Percentiles rank a stretch among this genome's conserved stretches.
These are phyloP conservation scores for Rhopalosiphum maidis DNA, from an alignment of 1,140 invertebrate genomes.

Conservation along the genomic window DNA sequence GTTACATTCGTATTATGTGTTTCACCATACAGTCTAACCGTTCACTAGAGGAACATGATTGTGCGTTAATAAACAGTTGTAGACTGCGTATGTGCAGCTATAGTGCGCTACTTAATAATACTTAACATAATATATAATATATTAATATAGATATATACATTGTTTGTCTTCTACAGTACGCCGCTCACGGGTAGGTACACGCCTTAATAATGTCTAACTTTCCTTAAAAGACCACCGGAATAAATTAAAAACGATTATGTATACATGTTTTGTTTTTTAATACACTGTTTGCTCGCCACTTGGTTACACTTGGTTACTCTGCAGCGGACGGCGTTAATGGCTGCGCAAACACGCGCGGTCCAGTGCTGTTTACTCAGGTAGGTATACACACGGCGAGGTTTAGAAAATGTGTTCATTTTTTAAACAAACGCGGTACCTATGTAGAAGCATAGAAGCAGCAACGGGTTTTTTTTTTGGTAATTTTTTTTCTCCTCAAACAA, in stretches of 20 bases:
- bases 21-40: background rate
- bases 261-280: constrained; percentile 52
- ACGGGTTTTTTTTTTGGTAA: background rate
- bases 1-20: background rate
- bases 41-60: constrained; percentile 1
- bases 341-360: constrained; percentile 50
- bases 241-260: constrained; percentile 47
- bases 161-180: background rate
- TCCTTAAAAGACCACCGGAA: constrained; percentile 48
- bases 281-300: constrained; percentile 54
- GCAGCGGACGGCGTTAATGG: constrained; percentile 36
- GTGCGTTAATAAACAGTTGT: constrained; percentile 24
- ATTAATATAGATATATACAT: background rate
- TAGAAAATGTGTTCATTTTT: constrained; percentile 38
- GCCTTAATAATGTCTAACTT: constrained; percentile 41
- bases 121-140: background rate
- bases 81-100: background rate
- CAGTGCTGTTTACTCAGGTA: constrained; percentile 26
- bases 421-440: background rate
- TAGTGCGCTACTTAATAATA: constrained; percentile 23
- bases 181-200: background rate
- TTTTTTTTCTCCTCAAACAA: background rate
- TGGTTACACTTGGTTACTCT: constrained; percentile 57
- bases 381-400: background rate
- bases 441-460: too few species aligned